Conservation (phyloP, 1,140 invertebrate species). For the Sinella curviseta region DNA sequence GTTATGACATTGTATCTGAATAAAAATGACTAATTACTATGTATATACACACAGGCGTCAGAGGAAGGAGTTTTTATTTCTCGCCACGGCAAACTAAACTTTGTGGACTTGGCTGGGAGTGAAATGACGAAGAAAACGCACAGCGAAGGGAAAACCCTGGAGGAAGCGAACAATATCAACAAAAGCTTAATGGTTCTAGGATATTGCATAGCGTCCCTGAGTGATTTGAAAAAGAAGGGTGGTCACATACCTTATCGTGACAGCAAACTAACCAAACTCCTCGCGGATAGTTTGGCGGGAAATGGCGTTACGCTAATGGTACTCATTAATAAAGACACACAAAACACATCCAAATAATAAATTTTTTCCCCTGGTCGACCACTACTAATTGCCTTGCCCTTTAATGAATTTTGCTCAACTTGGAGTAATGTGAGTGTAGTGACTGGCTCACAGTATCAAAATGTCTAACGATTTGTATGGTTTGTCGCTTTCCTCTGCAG, state of each 20-base stretch:
- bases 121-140: constrained; percentile 93
- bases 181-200: constrained; percentile 93
- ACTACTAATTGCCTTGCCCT: too few species aligned
- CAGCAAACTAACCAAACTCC: constrained; percentile 86
- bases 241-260: constrained; percentile 91
- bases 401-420: too few species aligned
- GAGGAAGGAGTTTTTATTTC: constrained; percentile 81
- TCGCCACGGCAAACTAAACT: constrained; percentile 87
- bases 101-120: constrained; percentile 91
- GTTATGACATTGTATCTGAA: neutral
- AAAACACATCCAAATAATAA: neutral
- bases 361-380: neutral
- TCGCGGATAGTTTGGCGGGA: constrained; percentile 90
- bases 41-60: constrained; percentile 53
- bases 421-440: too few species aligned
- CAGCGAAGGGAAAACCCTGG: constrained; percentile 83
- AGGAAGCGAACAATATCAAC: constrained; percentile 95
- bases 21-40: neutral
- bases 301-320: constrained; percentile 93
- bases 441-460: too few species aligned
- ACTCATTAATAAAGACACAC: constrained; percentile 40
- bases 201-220: constrained; percentile 89
- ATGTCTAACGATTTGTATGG: too few species aligned
- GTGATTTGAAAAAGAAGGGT: constrained; percentile 75
- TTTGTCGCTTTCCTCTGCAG: too few species aligned